A percentile compares a stretch with the other conserved stretches of the same genome.
phyloP scores from a whole-genome alignment of 64 coral and sea anemone genomes.

The Stichodactyla mertensii region DNA sequence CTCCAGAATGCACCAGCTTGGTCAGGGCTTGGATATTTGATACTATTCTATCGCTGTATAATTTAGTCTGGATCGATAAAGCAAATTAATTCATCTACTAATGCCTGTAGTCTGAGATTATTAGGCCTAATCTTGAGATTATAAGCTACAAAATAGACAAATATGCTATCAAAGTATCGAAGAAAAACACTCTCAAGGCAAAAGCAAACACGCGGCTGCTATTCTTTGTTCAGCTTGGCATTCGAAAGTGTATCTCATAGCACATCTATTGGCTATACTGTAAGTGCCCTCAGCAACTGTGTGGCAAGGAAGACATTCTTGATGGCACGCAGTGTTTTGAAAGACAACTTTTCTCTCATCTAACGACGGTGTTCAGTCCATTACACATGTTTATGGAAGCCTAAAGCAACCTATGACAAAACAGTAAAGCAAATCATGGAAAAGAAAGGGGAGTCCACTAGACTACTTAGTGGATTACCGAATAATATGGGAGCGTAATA shows the following conservation, averaged over 20 bases:
- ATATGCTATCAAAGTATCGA: background rate
- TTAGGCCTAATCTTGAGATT: conserved; percentile 4
- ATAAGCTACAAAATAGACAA: conserved; percentile 5
- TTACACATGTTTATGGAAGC: conserved; percentile 1
- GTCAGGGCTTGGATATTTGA: background rate
- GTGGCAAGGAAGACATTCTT: conserved; percentile 2
- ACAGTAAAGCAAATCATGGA: background rate
- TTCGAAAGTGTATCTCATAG: background rate
- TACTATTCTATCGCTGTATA: background rate
- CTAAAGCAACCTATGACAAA: background rate
- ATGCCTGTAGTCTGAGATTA: conserved; percentile 14
- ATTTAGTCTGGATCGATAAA: background rate
- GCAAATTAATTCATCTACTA: background rate
- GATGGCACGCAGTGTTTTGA: background rate
- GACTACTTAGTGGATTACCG: background rate
- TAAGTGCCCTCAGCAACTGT: background rate
- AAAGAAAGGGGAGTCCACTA: background rate
- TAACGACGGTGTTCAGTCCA: background rate
- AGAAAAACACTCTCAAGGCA: background rate
- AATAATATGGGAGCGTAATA: background rate
- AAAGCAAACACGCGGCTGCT: background rate
- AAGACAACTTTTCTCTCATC: background rate
- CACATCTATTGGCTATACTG: background rate
- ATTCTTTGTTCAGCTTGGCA: background rate
- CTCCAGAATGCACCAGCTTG: background rate